A percentile compares a stretch with the other conserved stretches of the same genome.
phyloP scores from a whole-genome alignment of 1,140 invertebrate species.

The Armadillidium nasatum region DNA sequence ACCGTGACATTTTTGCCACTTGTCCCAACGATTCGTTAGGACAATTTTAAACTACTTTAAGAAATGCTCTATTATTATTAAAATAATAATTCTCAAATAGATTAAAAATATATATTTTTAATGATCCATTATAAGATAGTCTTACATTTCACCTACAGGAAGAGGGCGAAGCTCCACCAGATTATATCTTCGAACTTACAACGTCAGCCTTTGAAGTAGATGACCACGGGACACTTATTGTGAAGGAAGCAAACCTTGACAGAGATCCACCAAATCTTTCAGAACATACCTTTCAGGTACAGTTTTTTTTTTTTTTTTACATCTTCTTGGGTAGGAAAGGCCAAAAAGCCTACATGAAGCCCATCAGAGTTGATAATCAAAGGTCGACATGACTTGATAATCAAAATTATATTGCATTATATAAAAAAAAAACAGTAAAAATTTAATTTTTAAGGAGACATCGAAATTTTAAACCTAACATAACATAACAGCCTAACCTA shows the following conservation, averaged over 20 bases:
- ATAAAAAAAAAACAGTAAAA: no score
- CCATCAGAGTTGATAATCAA: not conserved
- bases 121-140: not conserved
- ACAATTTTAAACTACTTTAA: no score
- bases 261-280: conserved; percentile 79
- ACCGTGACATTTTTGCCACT: no score
- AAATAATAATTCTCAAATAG: not conserved
- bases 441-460: no score
- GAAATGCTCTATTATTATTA: no score
- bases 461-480: no score
- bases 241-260: conserved; percentile 72
- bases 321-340: not conserved
- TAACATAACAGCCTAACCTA: no score
- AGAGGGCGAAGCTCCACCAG: conserved; percentile 26
- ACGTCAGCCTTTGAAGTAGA: conserved; percentile 77
- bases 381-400: no score
- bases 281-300: conserved; percentile 74
- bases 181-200: conserved; percentile 66
- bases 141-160: conserved; percentile 22
- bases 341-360: not conserved
- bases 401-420: no score
- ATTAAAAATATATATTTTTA: conserved; percentile 16
- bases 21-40: no score
- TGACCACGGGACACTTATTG: conserved; percentile 64
- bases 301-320: conserved; percentile 43